phyloP scores from a whole-genome alignment of 2,888 invertebrate genomes.

The Allacma fusca region DNA sequence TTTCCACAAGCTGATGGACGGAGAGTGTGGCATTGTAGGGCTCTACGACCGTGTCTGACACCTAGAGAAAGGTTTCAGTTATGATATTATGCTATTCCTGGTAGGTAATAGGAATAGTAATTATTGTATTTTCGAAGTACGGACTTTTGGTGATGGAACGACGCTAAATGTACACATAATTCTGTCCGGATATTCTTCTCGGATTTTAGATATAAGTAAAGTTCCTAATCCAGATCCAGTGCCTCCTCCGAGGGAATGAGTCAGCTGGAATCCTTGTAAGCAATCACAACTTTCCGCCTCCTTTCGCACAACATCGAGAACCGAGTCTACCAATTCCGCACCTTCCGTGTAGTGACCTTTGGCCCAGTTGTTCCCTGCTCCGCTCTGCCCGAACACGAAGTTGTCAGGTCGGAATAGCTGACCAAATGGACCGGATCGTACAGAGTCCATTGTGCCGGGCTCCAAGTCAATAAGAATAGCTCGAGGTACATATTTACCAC shows the following conservation, averaged over 20 bases:
- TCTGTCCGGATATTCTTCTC: slow-evolving; percentile 97
- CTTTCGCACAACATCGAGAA: slow-evolving; percentile 82
- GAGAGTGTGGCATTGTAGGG: slow-evolving; percentile 89
- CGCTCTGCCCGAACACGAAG: slow-evolving; percentile 71
- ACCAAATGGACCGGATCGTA: slow-evolving; percentile 89
- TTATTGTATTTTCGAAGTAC: neutral
- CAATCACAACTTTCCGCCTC: slow-evolving; percentile 92
- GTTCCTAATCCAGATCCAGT: slow-evolving; percentile 98
- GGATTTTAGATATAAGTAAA: slow-evolving; percentile 92
- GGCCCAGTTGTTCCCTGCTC: slow-evolving; percentile 64
- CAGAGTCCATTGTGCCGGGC: slow-evolving; percentile 97
- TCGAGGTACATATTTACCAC: slow-evolving; percentile 92
- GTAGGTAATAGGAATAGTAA: neutral
- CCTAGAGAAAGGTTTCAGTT: slow-evolving; percentile 69
- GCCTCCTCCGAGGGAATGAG: slow-evolving; percentile 94
- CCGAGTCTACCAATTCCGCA: slow-evolving; percentile 73
- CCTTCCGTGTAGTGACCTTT: slow-evolving; percentile 73
- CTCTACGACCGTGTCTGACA: slow-evolving; percentile 90
- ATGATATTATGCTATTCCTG: no score
- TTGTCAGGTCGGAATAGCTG: slow-evolving; percentile 76
- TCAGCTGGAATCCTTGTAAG: slow-evolving; percentile 89
- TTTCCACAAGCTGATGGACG: slow-evolving; percentile 86
- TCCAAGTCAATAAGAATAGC: slow-evolving; percentile 94
- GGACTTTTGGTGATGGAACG: slow-evolving; percentile 71
- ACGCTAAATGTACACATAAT: slow-evolving; percentile 98